phyloP scores from a whole-genome alignment of 2,113 vertebrate genomes.

The Podocnemis expansa region DNA sequence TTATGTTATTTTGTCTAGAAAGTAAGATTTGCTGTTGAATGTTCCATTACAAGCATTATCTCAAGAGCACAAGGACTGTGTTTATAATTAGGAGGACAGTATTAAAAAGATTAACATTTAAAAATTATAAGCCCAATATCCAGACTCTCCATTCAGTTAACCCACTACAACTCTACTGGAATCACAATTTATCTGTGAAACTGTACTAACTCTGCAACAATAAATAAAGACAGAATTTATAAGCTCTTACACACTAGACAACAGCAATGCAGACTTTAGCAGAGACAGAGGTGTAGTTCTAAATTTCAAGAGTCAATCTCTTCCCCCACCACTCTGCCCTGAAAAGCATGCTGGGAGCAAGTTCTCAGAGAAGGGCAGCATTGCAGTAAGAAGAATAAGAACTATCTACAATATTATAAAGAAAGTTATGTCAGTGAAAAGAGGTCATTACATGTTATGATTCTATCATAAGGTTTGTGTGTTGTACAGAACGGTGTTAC shows the following conservation, averaged over 20 bases:
- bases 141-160: not conserved
- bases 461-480: not conserved
- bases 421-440: not conserved
- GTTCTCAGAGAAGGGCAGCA: not conserved
- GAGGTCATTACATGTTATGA: no score
- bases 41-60: not conserved
- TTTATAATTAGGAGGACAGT: no score
- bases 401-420: not conserved
- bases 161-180: not conserved
- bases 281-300: no score
- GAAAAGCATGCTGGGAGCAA: not conserved
- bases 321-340: not conserved
- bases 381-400: not conserved
- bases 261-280: not conserved
- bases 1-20: not conserved
- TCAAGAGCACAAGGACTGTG: not conserved
- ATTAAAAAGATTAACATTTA: not conserved
- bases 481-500: no score
- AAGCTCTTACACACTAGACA: no score
- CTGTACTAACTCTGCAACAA: no score
- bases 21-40: not conserved
- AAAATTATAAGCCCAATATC: not conserved
- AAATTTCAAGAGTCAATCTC: not conserved
- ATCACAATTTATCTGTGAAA: not conserved
- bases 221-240: no score